phyloP scores from a whole-genome alignment of 2,113 vertebrate species.

The Scatophagus argus region DNA sequence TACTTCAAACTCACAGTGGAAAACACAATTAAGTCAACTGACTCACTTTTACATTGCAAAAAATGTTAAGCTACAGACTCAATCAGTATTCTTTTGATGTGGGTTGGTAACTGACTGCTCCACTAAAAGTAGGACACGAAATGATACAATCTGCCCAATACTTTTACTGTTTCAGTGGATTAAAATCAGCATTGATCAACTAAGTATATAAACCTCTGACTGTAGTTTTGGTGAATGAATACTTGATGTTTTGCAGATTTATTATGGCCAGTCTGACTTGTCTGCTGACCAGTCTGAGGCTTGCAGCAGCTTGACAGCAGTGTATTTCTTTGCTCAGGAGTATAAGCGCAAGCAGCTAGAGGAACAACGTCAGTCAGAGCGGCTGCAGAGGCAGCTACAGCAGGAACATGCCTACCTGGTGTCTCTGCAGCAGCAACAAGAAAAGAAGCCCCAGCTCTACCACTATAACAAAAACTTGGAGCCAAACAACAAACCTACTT shows the following conservation, averaged over 20 bases:
- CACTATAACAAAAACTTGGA: slow-evolving; percentile 90
- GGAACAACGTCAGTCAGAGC: slow-evolving; percentile 93
- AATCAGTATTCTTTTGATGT: slow-evolving; percentile 43
- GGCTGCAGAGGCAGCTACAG: slow-evolving; percentile 93
- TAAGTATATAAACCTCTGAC: not conserved
- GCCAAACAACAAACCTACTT: slow-evolving; percentile 90
- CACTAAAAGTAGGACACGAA: slow-evolving; percentile 13
- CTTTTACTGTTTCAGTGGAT: not conserved
- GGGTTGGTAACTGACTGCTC: slow-evolving; percentile 18
- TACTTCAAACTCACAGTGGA: slow-evolving; percentile 5
- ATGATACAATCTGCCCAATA: not conserved
- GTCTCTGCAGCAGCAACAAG: slow-evolving; percentile 89
- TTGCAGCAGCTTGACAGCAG: slow-evolving; percentile 15
- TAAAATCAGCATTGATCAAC: not conserved
- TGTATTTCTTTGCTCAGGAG: slow-evolving; percentile 81
- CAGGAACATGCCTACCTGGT: slow-evolving; percentile 95
- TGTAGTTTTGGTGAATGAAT: not conserved
- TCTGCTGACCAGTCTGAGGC: not conserved
- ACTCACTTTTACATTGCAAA: slow-evolving; percentile 4
- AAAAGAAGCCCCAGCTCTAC: slow-evolving; percentile 90
- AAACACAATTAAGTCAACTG: slow-evolving; percentile 36
- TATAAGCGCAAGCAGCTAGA: slow-evolving; percentile 95
- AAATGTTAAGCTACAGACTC: slow-evolving; percentile 21
- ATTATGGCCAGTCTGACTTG: slow-evolving; percentile 2
- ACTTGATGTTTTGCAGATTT: not conserved